Base-by-base conservation (phyloP, 2,888 invertebrate species). In the Hirtodrosophila duncani region DNA sequence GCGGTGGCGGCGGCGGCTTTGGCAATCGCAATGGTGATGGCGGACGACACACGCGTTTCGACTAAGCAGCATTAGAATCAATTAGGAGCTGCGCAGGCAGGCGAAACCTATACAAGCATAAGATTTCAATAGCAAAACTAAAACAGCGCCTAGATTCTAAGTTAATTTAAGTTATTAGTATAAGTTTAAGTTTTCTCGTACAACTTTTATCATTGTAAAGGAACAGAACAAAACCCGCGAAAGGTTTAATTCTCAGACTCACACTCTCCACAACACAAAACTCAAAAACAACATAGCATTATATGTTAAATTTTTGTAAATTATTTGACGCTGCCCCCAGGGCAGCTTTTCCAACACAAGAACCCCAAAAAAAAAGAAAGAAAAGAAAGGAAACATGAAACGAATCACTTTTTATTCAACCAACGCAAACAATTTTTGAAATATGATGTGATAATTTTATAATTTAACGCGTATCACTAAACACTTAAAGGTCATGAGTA, bases 21-120 rank as follows among this genome's bases (percentile, higher is more conserved):
- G 60, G 69, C 9, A 55, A 46, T 20, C 61, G 55, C 6, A 62
- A 55, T 2, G 61, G 71, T 3, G 60, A 64, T 6, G 72, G 68
- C 23, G 64, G 64, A 34, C 61, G 83, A 68, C 84, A 84, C 69
- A 83, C 84, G 78, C 84, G 84, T 61, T 84, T 84, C 65, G 85
- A 84, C 72, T 84, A 84, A 43, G 50, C 63, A 55, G 53, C 39
- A 34, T 16, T 18, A 60, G 53, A 60, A 49, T n/a, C n/a, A n/a
- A n/a, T n/a, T n/a, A n/a, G n/a, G n/a, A n/a, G n/a, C n/a, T n/a
- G n/a, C n/a, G n/a, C n/a, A n/a, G n/a, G n/a, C n/a, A n/a, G n/a
- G n/a, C n/a, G n/a, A n/a, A n/a, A n/a, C 46, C 37, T 52, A 63
- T 71, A 77, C 57, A 34, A 63, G 44, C 74, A 71, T 74, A 68